phyloP scores from a whole-genome alignment of 2,797 vertebrate species.

The Passerculus sandwichensis region DNA sequence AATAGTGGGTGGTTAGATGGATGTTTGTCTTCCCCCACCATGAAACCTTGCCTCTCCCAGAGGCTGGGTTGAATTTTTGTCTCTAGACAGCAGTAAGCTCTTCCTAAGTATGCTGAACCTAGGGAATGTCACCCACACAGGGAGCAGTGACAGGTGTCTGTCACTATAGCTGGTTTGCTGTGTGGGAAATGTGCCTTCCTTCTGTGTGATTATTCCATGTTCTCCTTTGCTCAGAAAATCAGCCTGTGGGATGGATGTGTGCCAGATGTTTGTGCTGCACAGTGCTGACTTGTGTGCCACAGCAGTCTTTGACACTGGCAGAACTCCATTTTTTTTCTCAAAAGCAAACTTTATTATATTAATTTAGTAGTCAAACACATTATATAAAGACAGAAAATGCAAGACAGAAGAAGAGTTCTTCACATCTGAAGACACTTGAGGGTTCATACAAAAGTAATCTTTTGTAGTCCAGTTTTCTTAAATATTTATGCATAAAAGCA shows the following conservation, averaged over 20 bases:
- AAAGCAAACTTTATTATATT: slow-evolving; percentile 75
- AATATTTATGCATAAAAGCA: slow-evolving; percentile 74
- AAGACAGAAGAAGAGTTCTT: slow-evolving; percentile 43
- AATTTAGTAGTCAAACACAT: slow-evolving; percentile 61
- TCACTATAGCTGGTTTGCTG: not conserved
- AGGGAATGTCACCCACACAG: not conserved
- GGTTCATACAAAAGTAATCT: slow-evolving; percentile 71
- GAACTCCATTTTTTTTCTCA: not conserved
- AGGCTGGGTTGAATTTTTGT: not conserved
- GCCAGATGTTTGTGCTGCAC: not conserved
- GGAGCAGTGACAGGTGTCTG: not conserved
- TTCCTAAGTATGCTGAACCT: not conserved
- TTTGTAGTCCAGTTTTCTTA: slow-evolving; percentile 74
- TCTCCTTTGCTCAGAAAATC: not conserved
- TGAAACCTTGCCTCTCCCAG: not conserved
- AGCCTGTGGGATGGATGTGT: not conserved
- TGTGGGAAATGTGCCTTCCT: not conserved
- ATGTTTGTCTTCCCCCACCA: not conserved
- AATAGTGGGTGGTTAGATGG: not conserved
- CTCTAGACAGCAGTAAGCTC: not conserved
- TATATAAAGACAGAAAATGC: slow-evolving; percentile 52
- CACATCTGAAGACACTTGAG: slow-evolving; percentile 55
- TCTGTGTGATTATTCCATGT: not conserved
- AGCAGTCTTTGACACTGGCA: not conserved
- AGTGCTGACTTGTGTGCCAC: not conserved